Percentiles rank a stretch among this genome's conserved stretches.
Conservation (phyloP, 1,140 invertebrate genomes). For the Cylas formicarius region DNA sequence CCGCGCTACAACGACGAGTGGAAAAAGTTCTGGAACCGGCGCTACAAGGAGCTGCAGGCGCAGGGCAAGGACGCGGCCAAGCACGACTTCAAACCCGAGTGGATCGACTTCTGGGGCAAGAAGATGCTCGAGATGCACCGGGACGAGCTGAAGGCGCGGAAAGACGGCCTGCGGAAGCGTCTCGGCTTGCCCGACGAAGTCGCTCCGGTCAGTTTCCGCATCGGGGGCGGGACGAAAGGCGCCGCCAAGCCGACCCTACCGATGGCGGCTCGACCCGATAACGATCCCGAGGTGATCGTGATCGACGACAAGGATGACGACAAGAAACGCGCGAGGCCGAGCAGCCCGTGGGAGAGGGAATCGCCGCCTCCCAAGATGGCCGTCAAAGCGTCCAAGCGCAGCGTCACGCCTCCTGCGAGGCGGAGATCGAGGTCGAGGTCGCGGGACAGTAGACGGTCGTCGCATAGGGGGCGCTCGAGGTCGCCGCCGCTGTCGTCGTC, state of each 20-base stretch:
- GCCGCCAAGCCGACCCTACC: conserved; percentile 21
- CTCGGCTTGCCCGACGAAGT: conserved; percentile 35
- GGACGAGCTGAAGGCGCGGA: conserved; percentile 53
- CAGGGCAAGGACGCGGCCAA: conserved; percentile 68
- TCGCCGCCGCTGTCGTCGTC: conserved; percentile 6
- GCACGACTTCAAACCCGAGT: conserved; percentile 79
- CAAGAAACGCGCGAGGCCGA: conserved; percentile 22
- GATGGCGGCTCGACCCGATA: conserved; percentile 34
- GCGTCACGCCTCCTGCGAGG: conserved; percentile 2
- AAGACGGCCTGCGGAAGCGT: conserved; percentile 46
- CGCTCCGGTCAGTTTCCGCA: conserved; percentile 37
- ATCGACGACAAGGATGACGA: conserved; percentile 38
- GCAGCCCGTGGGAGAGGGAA: conserved; percentile 38
- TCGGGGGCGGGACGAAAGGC: conserved; percentile 15
- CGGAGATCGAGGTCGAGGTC: conserved; percentile 10
- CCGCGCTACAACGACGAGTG: conserved; percentile 77
- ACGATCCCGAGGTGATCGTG: conserved; percentile 38
- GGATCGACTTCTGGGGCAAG: conserved; percentile 76
- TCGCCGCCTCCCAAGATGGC: neutral
- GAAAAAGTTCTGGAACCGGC: conserved; percentile 60
- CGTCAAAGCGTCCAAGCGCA: neutral
- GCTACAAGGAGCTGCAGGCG: conserved; percentile 69
- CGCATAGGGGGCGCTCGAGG: neutral
- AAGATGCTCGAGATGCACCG: conserved; percentile 69
- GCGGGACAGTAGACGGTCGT: neutral